phyloP scores from a whole-genome alignment of 2,888 invertebrate species.

The Ptilodon capucinus region DNA sequence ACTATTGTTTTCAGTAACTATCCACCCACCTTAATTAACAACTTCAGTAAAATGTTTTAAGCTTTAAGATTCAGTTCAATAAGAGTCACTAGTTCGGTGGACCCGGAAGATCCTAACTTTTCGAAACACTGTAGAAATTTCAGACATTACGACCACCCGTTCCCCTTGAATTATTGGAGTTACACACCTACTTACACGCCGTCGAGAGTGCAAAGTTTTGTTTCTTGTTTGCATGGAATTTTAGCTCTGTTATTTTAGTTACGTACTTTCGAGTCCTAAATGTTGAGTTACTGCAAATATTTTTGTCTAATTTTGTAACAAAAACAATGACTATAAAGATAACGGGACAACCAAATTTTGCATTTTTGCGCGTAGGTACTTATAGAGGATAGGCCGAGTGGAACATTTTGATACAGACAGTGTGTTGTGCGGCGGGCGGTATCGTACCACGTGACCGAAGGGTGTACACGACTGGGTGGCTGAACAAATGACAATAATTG shows the following conservation, averaged over 20 bases:
- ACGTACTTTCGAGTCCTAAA: slow-evolving; percentile 21
- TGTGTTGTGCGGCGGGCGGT: slow-evolving; percentile 23
- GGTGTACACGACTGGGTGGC: slow-evolving; percentile 50
- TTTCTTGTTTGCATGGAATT: slow-evolving; percentile 67
- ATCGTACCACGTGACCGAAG: slow-evolving; percentile 35
- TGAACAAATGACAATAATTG: slow-evolving; percentile 73
- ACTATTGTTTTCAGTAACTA: too few species aligned
- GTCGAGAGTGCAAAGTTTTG: slow-evolving; percentile 73
- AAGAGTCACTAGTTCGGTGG: slow-evolving; percentile 55
- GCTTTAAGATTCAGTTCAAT: slow-evolving; percentile 46
- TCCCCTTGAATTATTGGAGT: slow-evolving; percentile 73
- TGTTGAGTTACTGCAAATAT: slow-evolving; percentile 23
- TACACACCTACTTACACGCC: slow-evolving; percentile 71
- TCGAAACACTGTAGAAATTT: slow-evolving; percentile 63
- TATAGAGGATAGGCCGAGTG: slow-evolving; percentile 10
- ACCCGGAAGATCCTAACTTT: slow-evolving; percentile 62
- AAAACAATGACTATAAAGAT: too few species aligned
- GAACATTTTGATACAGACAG: slow-evolving; percentile 16
- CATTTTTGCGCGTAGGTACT: slow-evolving; percentile 12
- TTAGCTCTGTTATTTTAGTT: slow-evolving; percentile 50
- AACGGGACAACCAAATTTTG: slow-evolving; percentile 4
- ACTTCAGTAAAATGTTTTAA: slow-evolving; percentile 11
- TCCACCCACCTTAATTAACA: not conserved
- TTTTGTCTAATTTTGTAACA: slow-evolving; percentile 6
- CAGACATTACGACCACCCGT: slow-evolving; percentile 73